These are phyloP conservation scores for Cotesia typhae DNA, from an alignment of 1,140 invertebrate genomes.

Conservation along the genomic window DNA sequence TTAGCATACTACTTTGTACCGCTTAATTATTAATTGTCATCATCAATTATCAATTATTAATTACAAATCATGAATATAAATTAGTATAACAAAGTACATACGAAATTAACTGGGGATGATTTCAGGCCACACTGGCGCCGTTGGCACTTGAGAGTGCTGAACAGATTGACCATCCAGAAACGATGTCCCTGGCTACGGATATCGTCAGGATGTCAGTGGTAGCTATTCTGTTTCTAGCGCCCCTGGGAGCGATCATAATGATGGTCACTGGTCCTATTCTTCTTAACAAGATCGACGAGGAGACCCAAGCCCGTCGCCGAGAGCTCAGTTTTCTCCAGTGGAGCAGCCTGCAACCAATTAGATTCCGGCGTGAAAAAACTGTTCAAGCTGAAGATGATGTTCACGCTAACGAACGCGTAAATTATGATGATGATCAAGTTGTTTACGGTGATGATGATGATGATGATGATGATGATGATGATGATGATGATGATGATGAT, in stretches of 20 bases:
- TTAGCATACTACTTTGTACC: neutral
- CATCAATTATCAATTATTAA: neutral
- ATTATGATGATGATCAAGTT: too few species aligned
- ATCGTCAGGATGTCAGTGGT: slow-evolving; percentile 54
- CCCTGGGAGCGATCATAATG: slow-evolving; percentile 54
- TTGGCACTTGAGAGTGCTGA: slow-evolving; percentile 53
- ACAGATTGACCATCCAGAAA: slow-evolving; percentile 37
- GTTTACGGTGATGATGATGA: too few species aligned
- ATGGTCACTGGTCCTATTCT: slow-evolving; percentile 53
- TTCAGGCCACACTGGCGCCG: slow-evolving; percentile 57
- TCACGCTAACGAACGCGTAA: neutral
- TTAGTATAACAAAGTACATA: neutral
- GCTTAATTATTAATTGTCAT: neutral
- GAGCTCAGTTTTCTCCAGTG: slow-evolving; percentile 49
- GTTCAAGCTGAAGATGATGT: neutral
- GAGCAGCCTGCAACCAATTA: slow-evolving; percentile 50
- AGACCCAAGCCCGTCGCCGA: slow-evolving; percentile 48
- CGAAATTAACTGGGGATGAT: slow-evolving; percentile 8
- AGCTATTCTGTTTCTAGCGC: slow-evolving; percentile 55
- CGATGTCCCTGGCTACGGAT: slow-evolving; percentile 52
- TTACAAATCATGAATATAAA: neutral
- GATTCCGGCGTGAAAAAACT: too few species aligned
- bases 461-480: too few species aligned
- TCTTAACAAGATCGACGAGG: slow-evolving; percentile 47
- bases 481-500: too few species aligned